Evolutionary conservation across 2,888 invertebrate species (phyloP).

Genomic region (Drosophila eohydei): DNA sequence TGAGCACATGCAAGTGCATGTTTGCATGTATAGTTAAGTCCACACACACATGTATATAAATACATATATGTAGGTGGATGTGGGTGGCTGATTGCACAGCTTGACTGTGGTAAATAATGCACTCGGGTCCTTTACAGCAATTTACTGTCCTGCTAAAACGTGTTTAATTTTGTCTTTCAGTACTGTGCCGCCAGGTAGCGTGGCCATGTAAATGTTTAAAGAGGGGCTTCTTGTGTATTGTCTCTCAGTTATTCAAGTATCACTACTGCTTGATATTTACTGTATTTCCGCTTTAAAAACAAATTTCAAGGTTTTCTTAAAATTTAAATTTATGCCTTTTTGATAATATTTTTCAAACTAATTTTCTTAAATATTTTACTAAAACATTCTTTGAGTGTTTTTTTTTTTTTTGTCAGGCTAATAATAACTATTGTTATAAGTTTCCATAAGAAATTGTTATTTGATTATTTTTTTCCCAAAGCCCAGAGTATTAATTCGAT

Average conservation of each 20-base stretch:
- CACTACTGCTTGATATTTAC: constrained; percentile 36
- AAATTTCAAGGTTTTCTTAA: background rate
- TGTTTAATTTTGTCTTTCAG: constrained; percentile 49
- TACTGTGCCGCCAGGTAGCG: constrained; percentile 20
- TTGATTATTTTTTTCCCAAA: background rate
- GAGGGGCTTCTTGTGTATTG: constrained; percentile 28
- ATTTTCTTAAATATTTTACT: background rate
- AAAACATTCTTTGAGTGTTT: background rate
- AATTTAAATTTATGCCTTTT: background rate
- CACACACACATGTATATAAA: background rate
- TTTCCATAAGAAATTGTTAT: background rate
- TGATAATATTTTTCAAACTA: background rate
- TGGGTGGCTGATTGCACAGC: constrained; percentile 13
- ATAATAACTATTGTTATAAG: background rate
- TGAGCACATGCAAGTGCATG: constrained; percentile 54
- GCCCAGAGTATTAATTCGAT: background rate
- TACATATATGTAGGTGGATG: background rate
- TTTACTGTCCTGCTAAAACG: constrained; percentile 64
- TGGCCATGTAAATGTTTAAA: constrained; percentile 36
- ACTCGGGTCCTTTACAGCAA: constrained; percentile 30
- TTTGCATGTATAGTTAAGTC: constrained; percentile 43
- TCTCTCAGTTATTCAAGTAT: constrained; percentile 68
- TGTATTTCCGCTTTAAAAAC: background rate
- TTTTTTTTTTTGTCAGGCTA: background rate
- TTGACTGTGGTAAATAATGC: constrained; percentile 41